phyloP scores from a whole-genome alignment of 2,888 invertebrate species.

The Odontomyia ornata region DNA sequence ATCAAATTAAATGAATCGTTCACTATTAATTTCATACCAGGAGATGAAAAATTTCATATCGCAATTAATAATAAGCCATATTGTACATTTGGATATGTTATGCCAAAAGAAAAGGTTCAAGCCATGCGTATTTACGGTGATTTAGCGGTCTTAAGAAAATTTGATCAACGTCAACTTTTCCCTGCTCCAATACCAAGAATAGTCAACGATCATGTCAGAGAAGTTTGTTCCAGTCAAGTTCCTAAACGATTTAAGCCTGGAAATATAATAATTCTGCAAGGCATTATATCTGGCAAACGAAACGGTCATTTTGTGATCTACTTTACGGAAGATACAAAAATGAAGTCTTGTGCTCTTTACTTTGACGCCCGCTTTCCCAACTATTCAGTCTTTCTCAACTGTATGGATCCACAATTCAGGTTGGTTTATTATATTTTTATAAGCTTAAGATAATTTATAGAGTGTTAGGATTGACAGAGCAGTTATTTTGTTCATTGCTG shows the following conservation, averaged over 20 bases:
- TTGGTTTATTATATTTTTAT: too few relatives aligned
- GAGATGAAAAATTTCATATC: conserved; percentile 61
- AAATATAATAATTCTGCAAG: conserved; percentile 61
- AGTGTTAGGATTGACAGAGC: too few relatives aligned
- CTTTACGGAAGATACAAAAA: neutral
- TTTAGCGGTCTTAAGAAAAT: conserved; percentile 63
- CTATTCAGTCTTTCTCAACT: too few relatives aligned
- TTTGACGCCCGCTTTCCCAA: conserved; percentile 12
- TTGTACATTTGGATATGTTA: conserved; percentile 60
- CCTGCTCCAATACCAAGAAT: conserved; percentile 63
- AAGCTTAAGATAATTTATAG: too few relatives aligned
- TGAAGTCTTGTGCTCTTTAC: neutral
- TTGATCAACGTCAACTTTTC: conserved; percentile 62
- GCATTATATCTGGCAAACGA: conserved; percentile 51
- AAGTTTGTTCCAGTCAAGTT: conserved; percentile 60
- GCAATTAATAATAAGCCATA: conserved; percentile 61
- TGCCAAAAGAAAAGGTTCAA: conserved; percentile 58
- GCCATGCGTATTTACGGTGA: conserved; percentile 58
- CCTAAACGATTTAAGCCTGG: conserved; percentile 62
- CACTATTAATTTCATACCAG: conserved; percentile 60
- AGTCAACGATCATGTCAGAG: conserved; percentile 56
- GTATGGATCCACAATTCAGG: too few relatives aligned
- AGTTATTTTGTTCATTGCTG: too few relatives aligned
- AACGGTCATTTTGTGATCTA: conserved; percentile 3
- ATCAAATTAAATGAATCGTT: conserved; percentile 56